Evolutionary conservation across 1,140 invertebrate genomes (phyloP).

Genomic region (Drosophila pseudoananassae): DNA sequence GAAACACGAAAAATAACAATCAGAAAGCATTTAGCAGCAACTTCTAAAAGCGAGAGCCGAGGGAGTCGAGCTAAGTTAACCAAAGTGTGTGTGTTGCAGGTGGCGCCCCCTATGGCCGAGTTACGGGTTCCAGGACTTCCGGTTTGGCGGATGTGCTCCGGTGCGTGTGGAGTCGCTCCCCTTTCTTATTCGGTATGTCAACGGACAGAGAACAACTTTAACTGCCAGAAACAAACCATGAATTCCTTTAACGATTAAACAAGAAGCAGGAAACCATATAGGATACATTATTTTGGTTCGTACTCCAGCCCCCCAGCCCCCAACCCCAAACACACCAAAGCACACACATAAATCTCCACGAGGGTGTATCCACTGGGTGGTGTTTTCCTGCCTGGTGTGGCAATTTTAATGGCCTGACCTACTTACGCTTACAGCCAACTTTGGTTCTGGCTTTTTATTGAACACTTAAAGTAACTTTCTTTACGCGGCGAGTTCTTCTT

Average conservation of each 20-base stretch:
- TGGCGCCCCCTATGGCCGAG: slow-evolving; percentile 38
- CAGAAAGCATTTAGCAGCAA: slow-evolving; percentile 82
- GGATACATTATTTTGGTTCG: slow-evolving; percentile 12
- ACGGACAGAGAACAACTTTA: slow-evolving; percentile 44
- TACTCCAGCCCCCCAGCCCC: not conserved
- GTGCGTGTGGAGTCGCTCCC: slow-evolving; percentile 13
- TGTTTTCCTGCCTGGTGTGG: slow-evolving; percentile 29
- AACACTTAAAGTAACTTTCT: slow-evolving; percentile 60
- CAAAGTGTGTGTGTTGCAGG: slow-evolving; percentile 30
- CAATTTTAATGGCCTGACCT: slow-evolving; percentile 77
- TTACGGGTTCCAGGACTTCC: slow-evolving; percentile 28
- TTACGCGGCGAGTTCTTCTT: slow-evolving; percentile 4
- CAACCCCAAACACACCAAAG: not conserved
- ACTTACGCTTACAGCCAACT: slow-evolving; percentile 53
- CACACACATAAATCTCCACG: slow-evolving; percentile 57
- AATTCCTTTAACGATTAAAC: slow-evolving; percentile 77
- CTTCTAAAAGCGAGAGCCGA: slow-evolving; percentile 50
- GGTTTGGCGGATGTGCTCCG: slow-evolving; percentile 13
- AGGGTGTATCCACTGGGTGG: slow-evolving; percentile 28
- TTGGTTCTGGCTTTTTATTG: slow-evolving; percentile 52
- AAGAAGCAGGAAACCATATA: slow-evolving; percentile 60
- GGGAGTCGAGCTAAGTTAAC: slow-evolving; percentile 18
- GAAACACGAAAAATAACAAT: slow-evolving; percentile 83
- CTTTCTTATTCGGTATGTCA: slow-evolving; percentile 25
- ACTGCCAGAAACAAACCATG: slow-evolving; percentile 38